Base-by-base conservation (phyloP, 1,140 invertebrate genomes). In the Paracyclopina nana region DNA sequence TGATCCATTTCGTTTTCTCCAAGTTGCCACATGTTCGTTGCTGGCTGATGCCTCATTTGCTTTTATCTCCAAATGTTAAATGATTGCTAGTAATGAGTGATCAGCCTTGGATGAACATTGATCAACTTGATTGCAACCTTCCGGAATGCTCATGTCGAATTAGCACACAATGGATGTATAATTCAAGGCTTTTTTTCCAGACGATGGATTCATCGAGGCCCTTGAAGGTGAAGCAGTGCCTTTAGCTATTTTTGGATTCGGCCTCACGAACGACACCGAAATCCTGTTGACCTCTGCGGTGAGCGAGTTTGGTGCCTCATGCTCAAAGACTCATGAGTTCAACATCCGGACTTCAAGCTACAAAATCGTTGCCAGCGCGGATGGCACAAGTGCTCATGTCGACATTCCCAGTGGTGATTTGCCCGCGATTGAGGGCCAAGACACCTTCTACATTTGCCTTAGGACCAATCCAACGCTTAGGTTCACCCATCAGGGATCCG, bases 401-500 rank as follows among this genome's bases (percentile, higher is more conserved):
- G 24, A 49, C 26, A 22, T 55, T 22, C 56, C 56, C 27, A 40
- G 50, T 20, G 46, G 18, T n/a, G n/a, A n/a, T n/a, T n/a, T n/a
- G 31, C 48, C 54, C 8, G 53, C 65, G 24, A 57, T 60, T 16
- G 55, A 63, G 24, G 24, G 57, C 1, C 60, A 62, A 66, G 6
- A 67, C 63, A 11, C 64, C 70, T 1, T 28, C 27, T 55, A 50
- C 41, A 38, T 60, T 16, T 60, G 56, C 43, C 18, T 59, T 12
- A 27, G 28, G 20, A 18, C 42, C n/a, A 45, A 40, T 2, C 34
- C 49, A 14, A 30, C 50, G n/a, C 34, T 50, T n/a, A 46, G 46
- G 6, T 80, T 78, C 59, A 62, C 69, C 12, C 81, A 86, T 65
- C 82, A 86, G 63, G 83, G 83, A 6, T 16, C 45, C 18, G 45